Base-by-base conservation (phyloP, 2,888 invertebrate genomes). In the Diaphora mendica region DNA sequence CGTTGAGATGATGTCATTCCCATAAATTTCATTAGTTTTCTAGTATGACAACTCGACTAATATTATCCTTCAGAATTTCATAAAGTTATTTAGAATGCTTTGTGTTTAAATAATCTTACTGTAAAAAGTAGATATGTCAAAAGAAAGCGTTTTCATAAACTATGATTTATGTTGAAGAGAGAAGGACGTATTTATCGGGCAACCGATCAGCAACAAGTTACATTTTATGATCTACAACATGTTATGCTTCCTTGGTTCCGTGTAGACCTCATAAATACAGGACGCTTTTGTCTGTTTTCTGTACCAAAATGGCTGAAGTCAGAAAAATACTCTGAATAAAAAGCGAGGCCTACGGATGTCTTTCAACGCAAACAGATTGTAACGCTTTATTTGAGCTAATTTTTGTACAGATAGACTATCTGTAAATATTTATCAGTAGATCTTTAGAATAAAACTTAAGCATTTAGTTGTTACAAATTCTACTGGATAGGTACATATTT, bases 131-230 rank as follows among this genome's bases (percentile, higher is more conserved):
- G 62, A 26, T 62, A 62, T 0, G 62, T 62, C 26, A 44, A 26
- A n/a, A 70, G 26, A 67, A 72, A 44, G 48, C 33, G 64, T 72
- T 23, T 64, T 20, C 72, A 17, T 68, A 48, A 26, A 64, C 20
- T 68, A 55, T 72, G 68, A 64, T 72, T 48, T 72, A 72, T 48
- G 72, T 66, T 72, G 15, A 35, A 35, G 8, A 64, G 72, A 65
- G 33, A 70, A 44, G 66, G 55, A 30, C 59, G 62, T n/a, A 70
- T 70, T 74, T 70, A 70, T 74, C 67, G 64, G 66, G 17, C 20
- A 64, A 48, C 70, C 70, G 70, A 74, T 67, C 74, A 70, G 73
- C 70, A 73, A 73, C 70, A 74, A 74, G 74, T 74, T 62, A 70
- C 67, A 59, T 67, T 74, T 74, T 74, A 74, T 59, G 71, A 74